Conservation (phyloP, 2,888 invertebrate species). For the Thymelicus acteon region DNA sequence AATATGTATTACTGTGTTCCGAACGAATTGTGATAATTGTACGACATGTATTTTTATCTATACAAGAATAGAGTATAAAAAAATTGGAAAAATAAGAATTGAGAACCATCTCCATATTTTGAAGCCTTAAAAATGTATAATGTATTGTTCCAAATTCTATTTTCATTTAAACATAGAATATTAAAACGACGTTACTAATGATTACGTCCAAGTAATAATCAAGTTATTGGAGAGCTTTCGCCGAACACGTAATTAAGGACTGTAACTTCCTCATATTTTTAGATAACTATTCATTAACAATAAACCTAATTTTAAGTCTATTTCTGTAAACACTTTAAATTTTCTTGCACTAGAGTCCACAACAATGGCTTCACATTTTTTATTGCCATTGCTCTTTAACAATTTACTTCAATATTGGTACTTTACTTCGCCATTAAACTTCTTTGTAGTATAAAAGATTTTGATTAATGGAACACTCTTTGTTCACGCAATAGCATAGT, state of each 20-base stretch:
- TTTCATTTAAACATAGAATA: too few relatives aligned
- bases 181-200: too few relatives aligned
- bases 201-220: too few relatives aligned
- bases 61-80: too few relatives aligned
- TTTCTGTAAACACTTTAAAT: not conserved
- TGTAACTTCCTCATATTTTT: not conserved
- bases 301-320: not conserved
- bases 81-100: too few relatives aligned
- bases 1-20: too few relatives aligned
- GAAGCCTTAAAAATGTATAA: too few relatives aligned
- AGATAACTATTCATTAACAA: not conserved
- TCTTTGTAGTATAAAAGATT: constrained; percentile 29
- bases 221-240: too few relatives aligned
- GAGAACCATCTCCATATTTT: too few relatives aligned
- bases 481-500: constrained; percentile 11
- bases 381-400: constrained; percentile 11
- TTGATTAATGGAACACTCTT: constrained; percentile 28
- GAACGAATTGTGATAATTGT: too few relatives aligned
- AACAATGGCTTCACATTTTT: not conserved
- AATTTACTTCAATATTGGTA: constrained; percentile 27
- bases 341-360: not conserved
- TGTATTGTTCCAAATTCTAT: too few relatives aligned
- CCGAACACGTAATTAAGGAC: not conserved
- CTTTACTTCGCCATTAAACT: constrained; percentile 28
- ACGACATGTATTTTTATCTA: too few relatives aligned